phyloP scores from a whole-genome alignment of 2,113 vertebrate species.

The Cynopterus brachyotis region DNA sequence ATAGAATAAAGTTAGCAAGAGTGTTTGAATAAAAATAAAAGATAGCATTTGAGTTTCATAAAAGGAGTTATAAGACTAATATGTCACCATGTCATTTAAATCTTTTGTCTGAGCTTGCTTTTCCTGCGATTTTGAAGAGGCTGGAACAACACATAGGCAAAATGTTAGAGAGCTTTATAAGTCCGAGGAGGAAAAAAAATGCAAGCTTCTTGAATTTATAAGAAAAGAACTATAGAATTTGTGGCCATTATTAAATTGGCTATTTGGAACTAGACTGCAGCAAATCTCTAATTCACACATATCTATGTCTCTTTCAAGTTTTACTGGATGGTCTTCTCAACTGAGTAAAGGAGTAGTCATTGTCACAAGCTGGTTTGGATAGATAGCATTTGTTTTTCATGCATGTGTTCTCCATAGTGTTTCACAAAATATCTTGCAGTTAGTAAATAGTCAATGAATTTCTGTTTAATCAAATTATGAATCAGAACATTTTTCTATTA shows the following conservation, averaged over 20 bases:
- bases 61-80: neutral
- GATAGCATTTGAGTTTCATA: neutral
- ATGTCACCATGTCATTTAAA: neutral
- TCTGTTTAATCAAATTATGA: neutral
- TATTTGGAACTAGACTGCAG: neutral
- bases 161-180: neutral
- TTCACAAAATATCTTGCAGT: neutral
- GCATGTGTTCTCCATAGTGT: neutral
- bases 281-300: neutral
- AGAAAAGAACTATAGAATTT: neutral
- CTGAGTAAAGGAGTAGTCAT: neutral
- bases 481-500: neutral
- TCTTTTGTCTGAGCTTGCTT: neutral
- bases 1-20: neutral
- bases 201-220: neutral
- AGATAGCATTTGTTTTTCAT: neutral
- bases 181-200: neutral
- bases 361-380: neutral
- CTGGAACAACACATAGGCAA: neutral
- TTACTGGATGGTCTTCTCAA: neutral
- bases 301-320: neutral
- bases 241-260: neutral
- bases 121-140: neutral
- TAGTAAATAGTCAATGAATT: neutral
- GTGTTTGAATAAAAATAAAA: conserved; percentile 25